Conservation (phyloP, 2,888 invertebrate genomes). For the Brachypalpus laphriformis region DNA sequence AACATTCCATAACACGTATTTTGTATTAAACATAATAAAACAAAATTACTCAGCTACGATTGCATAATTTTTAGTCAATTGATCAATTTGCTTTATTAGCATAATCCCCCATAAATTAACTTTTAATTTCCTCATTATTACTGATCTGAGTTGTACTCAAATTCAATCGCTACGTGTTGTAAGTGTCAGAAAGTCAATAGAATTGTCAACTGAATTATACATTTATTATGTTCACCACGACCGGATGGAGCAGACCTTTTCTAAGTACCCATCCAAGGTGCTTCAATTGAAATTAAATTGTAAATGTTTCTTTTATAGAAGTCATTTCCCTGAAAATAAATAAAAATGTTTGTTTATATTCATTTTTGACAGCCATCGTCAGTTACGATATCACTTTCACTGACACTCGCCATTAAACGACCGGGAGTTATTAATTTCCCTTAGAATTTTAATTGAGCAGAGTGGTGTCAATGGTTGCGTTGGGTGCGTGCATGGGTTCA, state of each 20-base stretch:
- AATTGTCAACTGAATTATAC: not conserved
- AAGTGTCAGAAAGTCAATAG: slow-evolving; percentile 8
- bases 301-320: not conserved
- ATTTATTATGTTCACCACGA: not conserved
- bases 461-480: not conserved
- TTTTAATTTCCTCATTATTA: slow-evolving; percentile 19
- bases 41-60: not conserved
- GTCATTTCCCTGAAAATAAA: not conserved
- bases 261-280: not conserved
- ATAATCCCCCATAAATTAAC: slow-evolving; percentile 13
- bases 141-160: not conserved
- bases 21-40: not conserved
- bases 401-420: slow-evolving; percentile 8
- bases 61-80: not conserved
- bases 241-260: slow-evolving; percentile 11
- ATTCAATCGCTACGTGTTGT: not conserved
- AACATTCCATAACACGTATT: not conserved
- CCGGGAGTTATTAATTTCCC: slow-evolving; percentile 3
- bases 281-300: slow-evolving; percentile 17
- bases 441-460: slow-evolving; percentile 23
- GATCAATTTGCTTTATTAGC: slow-evolving; percentile 21
- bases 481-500: slow-evolving; percentile 26
- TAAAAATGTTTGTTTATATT: not conserved
- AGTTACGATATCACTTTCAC: slow-evolving; percentile 19
- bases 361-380: slow-evolving; percentile 3